phyloP scores from a whole-genome alignment of 2,797 vertebrate species.

The Ibycter americanus region DNA sequence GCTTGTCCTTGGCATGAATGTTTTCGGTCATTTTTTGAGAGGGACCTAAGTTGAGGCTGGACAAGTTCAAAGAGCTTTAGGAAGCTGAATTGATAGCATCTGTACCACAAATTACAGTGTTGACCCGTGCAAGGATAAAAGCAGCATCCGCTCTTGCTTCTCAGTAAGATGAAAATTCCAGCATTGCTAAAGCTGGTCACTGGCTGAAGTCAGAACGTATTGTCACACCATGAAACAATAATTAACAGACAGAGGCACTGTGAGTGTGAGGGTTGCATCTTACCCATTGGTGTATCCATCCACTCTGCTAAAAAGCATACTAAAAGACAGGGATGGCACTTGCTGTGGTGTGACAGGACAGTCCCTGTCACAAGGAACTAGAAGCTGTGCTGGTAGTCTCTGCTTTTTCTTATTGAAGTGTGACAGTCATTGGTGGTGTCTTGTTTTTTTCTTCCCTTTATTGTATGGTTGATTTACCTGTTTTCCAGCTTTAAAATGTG shows the following conservation, averaged over 20 bases:
- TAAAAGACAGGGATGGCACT: not conserved
- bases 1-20: not conserved
- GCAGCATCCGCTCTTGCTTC: not conserved
- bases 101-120: not conserved
- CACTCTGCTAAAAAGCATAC: not conserved
- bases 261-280: not conserved
- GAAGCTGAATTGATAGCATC: not conserved
- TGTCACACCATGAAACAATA: not conserved
- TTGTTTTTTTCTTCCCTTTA: not conserved
- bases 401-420: not conserved
- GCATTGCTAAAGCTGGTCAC: not conserved
- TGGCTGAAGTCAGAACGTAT: not conserved
- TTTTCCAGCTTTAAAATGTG: not conserved
- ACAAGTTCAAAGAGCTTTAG: not conserved
- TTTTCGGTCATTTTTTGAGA: not conserved
- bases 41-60: not conserved
- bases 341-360: not conserved
- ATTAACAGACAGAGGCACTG: not conserved
- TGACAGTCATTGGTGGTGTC: not conserved
- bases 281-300: not conserved
- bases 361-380: not conserved
- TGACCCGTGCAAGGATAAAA: not conserved
- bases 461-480: not conserved
- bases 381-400: not conserved
- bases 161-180: not conserved